Evolutionary conservation across 2,797 vertebrate species (phyloP), one percentile per base, ranked within the genome.

Genomic region (Knipowitschia caucasica): DNA sequence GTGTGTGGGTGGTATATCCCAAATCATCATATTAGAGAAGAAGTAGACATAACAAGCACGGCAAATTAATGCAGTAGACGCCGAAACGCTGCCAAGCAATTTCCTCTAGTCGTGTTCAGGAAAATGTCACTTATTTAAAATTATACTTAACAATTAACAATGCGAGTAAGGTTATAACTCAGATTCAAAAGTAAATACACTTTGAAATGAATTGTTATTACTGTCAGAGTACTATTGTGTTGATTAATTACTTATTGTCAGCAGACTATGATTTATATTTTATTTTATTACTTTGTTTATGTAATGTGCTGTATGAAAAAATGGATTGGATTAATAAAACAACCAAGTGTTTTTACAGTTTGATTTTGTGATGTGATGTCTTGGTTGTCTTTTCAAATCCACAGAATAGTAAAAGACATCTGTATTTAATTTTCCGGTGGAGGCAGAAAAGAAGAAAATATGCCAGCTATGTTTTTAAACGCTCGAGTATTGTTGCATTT

Each of bases 401-500:
- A 64, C 23, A 69, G 70, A 71, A 79, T 63, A 63, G 49, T 40
- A 76, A 52, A 53, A 68, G 50, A 68, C 77, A 76, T 31, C 46
- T 79, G 60, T 79, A 80, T 80, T 81, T 52, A 27, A 73, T 87
- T 83, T 78, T 70, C 63, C 69, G 57, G 71, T 57, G 73, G 69
- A 76, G 67, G 68, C 66, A 46, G 71, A 49, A 5, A 20, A 56
- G 50, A 53, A 51, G 59, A 65, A 51, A 33, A 29, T 67, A 69
- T 71, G 62, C 74, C 79, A 73, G 64, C 64, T 52, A 58, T 53
- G 53, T 66, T 84, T 85, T 86, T 77, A 78, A 84, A 80, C 80
- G 70, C 55, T 81, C 77, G 64, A 80, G 83, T 83, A 81, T 83
- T 86, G 74, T 79, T 87, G 75, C 79, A 81, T 86, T 82, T 86